Percentiles rank a stretch among this genome's conserved stretches.
Evolutionary conservation across 2,113 vertebrate genomes (phyloP).

Genomic region (Neotragus pygmaeus): DNA sequence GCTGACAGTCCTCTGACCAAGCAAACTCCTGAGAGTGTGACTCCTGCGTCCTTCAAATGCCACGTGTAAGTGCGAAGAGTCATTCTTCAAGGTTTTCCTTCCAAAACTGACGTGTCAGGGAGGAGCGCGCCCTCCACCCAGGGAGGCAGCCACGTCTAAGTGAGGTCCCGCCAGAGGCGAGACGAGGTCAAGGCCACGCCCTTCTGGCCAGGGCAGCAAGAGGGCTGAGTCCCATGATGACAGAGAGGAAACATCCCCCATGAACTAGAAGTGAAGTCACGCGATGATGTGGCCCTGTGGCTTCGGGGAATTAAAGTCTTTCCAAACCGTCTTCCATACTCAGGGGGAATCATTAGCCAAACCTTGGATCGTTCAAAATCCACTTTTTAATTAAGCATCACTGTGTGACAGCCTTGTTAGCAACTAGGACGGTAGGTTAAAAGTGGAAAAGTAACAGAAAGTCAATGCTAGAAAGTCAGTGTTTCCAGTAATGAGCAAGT

Average conservation of each 20-base stretch:
- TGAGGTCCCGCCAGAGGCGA: accelerated
- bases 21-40: accelerated
- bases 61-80: accelerated
- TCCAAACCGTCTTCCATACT: accelerated
- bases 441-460: not conserved
- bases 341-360: accelerated
- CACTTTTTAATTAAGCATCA: not conserved
- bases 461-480: accelerated
- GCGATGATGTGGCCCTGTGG: accelerated
- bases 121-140: not conserved
- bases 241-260: accelerated
- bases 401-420: not conserved
- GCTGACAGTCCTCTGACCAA: not conserved
- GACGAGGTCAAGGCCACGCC: accelerated
- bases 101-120: not conserved
- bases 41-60: accelerated
- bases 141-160: accelerated
- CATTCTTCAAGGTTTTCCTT: not conserved
- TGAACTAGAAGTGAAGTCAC: accelerated
- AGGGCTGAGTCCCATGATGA: accelerated
- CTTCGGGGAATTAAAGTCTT: accelerated
- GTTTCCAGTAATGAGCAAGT: not conserved
- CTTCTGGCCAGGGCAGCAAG: accelerated
- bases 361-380: accelerated
- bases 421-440: not conserved